phyloP scores from a whole-genome alignment of 2,113 vertebrate species.

The Salvelinus alpinus region DNA sequence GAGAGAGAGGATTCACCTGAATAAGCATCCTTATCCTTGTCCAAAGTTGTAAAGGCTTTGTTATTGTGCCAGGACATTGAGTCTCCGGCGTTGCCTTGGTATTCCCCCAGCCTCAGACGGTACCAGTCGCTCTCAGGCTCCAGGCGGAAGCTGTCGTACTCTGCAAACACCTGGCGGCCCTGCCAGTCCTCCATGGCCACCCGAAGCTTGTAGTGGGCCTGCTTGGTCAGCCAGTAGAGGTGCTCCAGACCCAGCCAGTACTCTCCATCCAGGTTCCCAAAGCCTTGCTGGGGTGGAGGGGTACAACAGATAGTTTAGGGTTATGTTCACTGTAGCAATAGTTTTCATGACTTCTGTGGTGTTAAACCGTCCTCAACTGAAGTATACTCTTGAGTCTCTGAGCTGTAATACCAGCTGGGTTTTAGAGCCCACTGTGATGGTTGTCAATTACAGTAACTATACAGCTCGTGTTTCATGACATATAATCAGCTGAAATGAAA shows the following conservation, averaged over 20 bases:
- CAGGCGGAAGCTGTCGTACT: conserved; percentile 82
- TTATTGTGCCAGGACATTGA: conserved; percentile 91
- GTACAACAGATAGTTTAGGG: not conserved
- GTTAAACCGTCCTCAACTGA: not conserved
- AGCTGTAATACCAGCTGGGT: not conserved
- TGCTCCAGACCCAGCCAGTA: conserved; percentile 90
- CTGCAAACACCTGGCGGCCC: conserved; percentile 78
- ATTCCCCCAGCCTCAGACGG: conserved; percentile 83
- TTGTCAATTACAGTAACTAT: not conserved
- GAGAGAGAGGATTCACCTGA: conserved; percentile 67
- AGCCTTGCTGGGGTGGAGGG: conserved; percentile 76
- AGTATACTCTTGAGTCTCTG: not conserved
- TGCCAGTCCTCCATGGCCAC: conserved; percentile 88
- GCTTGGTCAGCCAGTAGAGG: conserved; percentile 81
- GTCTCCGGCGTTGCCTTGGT: conserved; percentile 84
- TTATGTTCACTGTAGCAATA: not conserved
- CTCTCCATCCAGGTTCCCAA: conserved; percentile 86
- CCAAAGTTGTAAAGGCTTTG: conserved; percentile 89
- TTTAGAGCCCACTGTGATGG: not conserved
- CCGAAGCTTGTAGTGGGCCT: conserved; percentile 78
- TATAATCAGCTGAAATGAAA: not conserved
- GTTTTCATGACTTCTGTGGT: not conserved
- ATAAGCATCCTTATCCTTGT: conserved; percentile 84
- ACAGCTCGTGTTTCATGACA: not conserved
- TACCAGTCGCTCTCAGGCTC: conserved; percentile 87